Evolutionary conservation across 2,888 invertebrate species (phyloP), one percentile per base, ranked within the genome.

Genomic region (Scaptomyza parva): DNA sequence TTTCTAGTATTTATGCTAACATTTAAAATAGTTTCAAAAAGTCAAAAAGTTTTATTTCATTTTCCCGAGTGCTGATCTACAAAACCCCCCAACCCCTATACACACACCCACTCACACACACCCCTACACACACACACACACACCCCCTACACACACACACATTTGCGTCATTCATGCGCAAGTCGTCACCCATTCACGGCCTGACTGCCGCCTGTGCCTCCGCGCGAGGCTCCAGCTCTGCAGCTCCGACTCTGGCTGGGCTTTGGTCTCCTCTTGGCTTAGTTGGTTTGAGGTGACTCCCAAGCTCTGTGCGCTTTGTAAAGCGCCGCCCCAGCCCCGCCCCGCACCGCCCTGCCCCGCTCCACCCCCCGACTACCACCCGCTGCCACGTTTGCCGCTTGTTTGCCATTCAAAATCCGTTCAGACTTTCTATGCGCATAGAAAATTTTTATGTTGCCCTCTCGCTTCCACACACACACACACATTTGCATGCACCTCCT

Each of bases 341-440:
- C n/a, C 37, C 17, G 1, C 17, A 33, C 28, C n/a, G 8, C 22
- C 11, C n/a, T n/a, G n/a, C n/a, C 7, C 40, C 9, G 28, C 14
- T 26, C 26, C 18, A 3, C 41, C 17, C 8, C 12, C 35, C 14
- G 1, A 2, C 40, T 9, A 33, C 33, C 12, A 6, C 18, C 11
- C 7, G 28, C 28, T n/a, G n/a, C n/a, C n/a, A n/a, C 28, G 28
- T 28, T 28, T 45, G 57, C 70, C 79, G 77, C 76, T 84, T 80
- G 86, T 86, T 86, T 84, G 87, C 79, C 88, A 86, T 88, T 86
- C 88, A 86, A 86, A 86, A 84, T 80, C 88, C 88, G 78, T 85
- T 85, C 85, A 88, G 87, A 86, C 87, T 86, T 88, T 86, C 78
- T 86, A 79, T 88, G 88, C 84, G 75, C 76, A 88, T 77, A 66